Base-by-base conservation (phyloP, 2,797 vertebrate species). In the Erethizon dorsatum region DNA sequence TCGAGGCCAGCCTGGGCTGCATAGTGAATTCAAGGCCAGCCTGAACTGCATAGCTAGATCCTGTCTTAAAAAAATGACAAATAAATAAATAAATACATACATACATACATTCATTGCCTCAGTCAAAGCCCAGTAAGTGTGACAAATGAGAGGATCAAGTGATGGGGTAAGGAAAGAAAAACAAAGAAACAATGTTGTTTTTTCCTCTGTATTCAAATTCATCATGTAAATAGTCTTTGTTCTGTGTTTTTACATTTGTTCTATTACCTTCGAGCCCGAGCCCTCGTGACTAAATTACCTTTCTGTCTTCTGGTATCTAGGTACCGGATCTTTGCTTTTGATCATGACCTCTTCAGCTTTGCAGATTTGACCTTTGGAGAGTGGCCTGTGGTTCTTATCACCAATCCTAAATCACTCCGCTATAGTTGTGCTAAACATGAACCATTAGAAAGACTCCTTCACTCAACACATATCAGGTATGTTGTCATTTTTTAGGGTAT, bases 331-430 rank as follows among this genome's bases (percentile, higher is more conserved):
- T 98, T 99, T 96, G 99, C 99, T 0, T 99, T 99, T 86, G 99
- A 99, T 97, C 99, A 99, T 1, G 99, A 99, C 99, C 98, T 99
- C 96, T 98, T 99, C 94, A 99, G 99, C 97, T 99, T 99, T 41
- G 98, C 99, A 31, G 99, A 99, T 98, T 97, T 99, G 96, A 99
- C 26, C 67, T 99, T 99, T 97, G 99, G 99, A 57, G 98, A 99
- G 95, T 99, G 99, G 99, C 99, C 99, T 13, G 99, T 98, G 1
- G 98, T 99, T 95, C 99, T 99, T 95, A 99, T 99, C 98, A 99
- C 99, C 95, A 99, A 99, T 98, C 99, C 99, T 95, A 99, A 99
- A 97, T 98, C 99, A 22, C 99, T 99, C 1, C 99, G 99, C 88
- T 99, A 99, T 97, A 98, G 99, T 90, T 99, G 99, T 87, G 99